Conservation (phyloP, 1,140 invertebrate genomes). For the Caenorhabditis tropicalis region DNA sequence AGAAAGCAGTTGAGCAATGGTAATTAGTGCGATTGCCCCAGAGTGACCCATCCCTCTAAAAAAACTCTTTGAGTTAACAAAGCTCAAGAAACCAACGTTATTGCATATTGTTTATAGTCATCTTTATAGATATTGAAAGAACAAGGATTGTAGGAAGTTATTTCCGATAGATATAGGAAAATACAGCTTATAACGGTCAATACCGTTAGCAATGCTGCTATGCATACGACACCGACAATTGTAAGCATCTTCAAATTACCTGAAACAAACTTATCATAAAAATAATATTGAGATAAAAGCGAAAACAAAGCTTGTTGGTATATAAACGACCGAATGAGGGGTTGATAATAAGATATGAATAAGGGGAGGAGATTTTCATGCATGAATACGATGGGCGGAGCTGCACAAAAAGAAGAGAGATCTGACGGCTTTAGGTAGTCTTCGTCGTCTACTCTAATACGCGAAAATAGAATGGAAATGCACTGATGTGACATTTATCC, state of each 20-base stretch:
- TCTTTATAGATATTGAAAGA: neutral
- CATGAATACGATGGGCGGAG: neutral
- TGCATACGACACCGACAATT: neutral
- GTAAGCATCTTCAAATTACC: neutral
- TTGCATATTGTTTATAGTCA: neutral
- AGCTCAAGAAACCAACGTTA: neutral
- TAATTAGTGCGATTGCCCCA: neutral
- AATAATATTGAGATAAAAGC: too few relatives aligned
- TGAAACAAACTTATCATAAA: too few relatives aligned
- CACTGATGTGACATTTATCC: neutral
- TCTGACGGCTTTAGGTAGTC: neutral
- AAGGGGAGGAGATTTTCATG: neutral
- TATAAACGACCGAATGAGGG: neutral
- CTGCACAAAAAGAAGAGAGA: neutral
- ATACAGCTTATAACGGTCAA: neutral
- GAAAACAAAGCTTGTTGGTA: too few relatives aligned
- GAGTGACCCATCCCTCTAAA: neutral
- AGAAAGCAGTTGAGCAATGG: neutral
- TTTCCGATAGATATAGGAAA: neutral
- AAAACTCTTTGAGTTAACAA: neutral
- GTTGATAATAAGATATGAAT: conserved; percentile 15
- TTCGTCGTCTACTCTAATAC: neutral
- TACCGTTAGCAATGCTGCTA: neutral
- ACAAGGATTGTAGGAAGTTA: neutral
- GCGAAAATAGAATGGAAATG: neutral